A percentile compares a stretch with the other conserved stretches of the same genome.
These are phyloP conservation scores for Cheirogaleus medius DNA, from an alignment of 2,113 vertebrate genomes.

Conservation along the genomic window DNA sequence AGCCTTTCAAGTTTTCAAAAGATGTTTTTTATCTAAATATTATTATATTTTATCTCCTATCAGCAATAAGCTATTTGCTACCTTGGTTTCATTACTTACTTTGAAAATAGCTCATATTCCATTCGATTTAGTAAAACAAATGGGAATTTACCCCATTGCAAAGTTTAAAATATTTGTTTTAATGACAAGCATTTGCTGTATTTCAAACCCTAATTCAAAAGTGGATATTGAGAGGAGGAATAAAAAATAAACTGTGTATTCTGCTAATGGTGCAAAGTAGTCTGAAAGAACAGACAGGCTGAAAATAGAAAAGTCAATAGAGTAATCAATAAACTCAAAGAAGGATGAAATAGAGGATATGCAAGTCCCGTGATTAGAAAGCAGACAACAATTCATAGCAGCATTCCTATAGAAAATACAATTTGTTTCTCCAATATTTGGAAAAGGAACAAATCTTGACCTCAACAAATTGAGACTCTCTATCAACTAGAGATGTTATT, in stretches of 20 bases:
- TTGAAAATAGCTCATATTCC: background rate
- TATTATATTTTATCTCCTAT: background rate
- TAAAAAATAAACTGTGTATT: conserved; percentile 59
- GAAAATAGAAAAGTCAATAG: conserved; percentile 64
- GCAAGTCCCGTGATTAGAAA: conserved; percentile 60
- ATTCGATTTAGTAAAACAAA: background rate
- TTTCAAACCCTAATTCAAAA: conserved; percentile 60
- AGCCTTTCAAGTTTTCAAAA: background rate
- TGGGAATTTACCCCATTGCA: background rate
- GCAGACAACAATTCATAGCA: conserved; percentile 56
- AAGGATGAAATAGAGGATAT: conserved; percentile 64
- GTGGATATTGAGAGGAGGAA: background rate
- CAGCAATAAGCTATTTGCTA: background rate
- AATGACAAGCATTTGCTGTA: background rate
- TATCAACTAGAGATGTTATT: background rate
- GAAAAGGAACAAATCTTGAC: conserved; percentile 1
- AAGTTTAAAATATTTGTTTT: conserved; percentile 6
- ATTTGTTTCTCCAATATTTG: conserved; percentile 41
- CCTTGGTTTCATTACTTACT: background rate
- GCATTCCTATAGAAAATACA: conserved; percentile 11
- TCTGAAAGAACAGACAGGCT: conserved; percentile 62
- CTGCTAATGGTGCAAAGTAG: conserved; percentile 58
- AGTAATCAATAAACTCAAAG: conserved; percentile 72
- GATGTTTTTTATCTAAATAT: background rate
- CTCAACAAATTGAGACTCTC: background rate